Conservation (phyloP, 2,888 invertebrate genomes). For the Bellardia pandia region DNA sequence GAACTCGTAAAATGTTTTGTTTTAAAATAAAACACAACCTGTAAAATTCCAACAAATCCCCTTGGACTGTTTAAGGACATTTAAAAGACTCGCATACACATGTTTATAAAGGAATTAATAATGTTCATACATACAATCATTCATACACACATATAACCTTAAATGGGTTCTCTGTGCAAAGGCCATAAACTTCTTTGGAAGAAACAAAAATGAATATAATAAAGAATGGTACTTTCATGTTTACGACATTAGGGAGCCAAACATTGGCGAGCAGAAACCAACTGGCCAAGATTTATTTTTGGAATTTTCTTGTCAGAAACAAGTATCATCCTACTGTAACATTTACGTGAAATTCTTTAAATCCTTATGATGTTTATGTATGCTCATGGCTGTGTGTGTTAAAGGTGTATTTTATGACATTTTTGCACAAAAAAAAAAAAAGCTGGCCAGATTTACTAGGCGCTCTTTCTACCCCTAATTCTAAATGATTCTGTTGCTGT, state of each 20-base stretch:
- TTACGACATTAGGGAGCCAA: neutral
- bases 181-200: neutral
- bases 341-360: constrained; percentile 11
- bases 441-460: constrained; percentile 31
- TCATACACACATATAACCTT: neutral
- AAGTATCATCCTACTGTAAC: neutral
- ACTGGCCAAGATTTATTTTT: neutral
- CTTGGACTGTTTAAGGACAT: constrained; percentile 1
- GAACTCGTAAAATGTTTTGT: constrained; percentile 4
- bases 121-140: neutral
- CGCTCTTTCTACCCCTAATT: neutral
- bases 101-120: constrained; percentile 2
- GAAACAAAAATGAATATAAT: neutral
- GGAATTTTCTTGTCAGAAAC: neutral
- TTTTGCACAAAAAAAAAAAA: neutral
- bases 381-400: neutral
- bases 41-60: neutral
- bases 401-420: constrained; percentile 57
- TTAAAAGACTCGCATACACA: neutral
- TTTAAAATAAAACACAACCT: neutral
- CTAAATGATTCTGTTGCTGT: constrained; percentile 22
- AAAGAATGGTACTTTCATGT: neutral
- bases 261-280: too few species aligned
- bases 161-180: neutral
- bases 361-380: neutral